phyloP scores from a whole-genome alignment of 2,888 invertebrate genomes.

The Heliconius sara region DNA sequence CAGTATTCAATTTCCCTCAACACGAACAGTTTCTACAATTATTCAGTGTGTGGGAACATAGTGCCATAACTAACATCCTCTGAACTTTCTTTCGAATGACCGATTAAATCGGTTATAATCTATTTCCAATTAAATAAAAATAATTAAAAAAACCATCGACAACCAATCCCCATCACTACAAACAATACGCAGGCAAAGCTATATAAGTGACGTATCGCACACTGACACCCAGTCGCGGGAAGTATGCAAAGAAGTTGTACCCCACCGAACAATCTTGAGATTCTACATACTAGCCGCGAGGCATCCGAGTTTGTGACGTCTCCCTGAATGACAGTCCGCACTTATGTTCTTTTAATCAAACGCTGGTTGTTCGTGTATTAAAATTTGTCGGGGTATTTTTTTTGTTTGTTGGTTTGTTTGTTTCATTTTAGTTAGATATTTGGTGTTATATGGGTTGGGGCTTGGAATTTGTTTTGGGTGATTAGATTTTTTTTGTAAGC shows the following conservation, averaged over 20 bases:
- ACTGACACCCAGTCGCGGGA: slow-evolving; percentile 80
- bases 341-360: slow-evolving; percentile 45
- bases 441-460: neutral
- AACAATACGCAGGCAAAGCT: slow-evolving; percentile 78
- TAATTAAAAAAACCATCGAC: slow-evolving; percentile 53
- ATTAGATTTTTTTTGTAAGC: neutral
- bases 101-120: neutral
- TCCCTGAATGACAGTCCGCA: slow-evolving; percentile 40
- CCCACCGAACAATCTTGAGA: slow-evolving; percentile 69
- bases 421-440: neutral
- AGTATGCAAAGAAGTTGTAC: slow-evolving; percentile 83
- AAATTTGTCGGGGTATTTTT: slow-evolving; percentile 20
- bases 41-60: too few relatives aligned
- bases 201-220: slow-evolving; percentile 82
- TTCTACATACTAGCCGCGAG: slow-evolving; percentile 55
- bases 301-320: slow-evolving; percentile 48
- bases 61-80: too few relatives aligned
- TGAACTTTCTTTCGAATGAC: too few relatives aligned
- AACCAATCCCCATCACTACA: slow-evolving; percentile 59
- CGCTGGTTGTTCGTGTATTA: slow-evolving; percentile 29
- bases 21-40: too few relatives aligned
- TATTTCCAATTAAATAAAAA: slow-evolving; percentile 10
- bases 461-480: neutral
- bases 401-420: neutral
- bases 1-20: too few relatives aligned